Base-by-base conservation (phyloP, 2,113 vertebrate species). In the Cryptoleucopteryx plumbea region DNA sequence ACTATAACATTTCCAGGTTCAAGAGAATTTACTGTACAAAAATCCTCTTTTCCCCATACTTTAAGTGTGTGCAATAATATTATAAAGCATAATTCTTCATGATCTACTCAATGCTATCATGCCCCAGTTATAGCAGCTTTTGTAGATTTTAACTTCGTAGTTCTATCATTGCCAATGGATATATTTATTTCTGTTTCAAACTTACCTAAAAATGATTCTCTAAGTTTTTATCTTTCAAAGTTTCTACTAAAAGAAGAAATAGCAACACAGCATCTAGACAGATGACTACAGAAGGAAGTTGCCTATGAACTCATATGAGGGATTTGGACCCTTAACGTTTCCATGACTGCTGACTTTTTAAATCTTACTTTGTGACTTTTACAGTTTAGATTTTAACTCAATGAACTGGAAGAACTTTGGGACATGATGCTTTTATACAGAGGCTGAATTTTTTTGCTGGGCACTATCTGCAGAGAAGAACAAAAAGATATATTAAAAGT, bases 1-100 rank as follows among this genome's bases (percentile, higher is more conserved):
- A 27, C 93, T 88, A 9, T n/a, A 40, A 20, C 45, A 7, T 84
- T 87, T 19, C 27, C 45, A 90, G 94, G 72, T 90, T 52, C 1
- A 32, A 86, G 82, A 93, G 94, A 97, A 92, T 95, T 95, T 89
- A 8, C 82, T 63, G 79, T 16, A 21, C 43, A 80, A 59, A 94
- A 97, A 97, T 87, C 95, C 10, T 20, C 91, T 97, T 97, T 95
- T 73, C 66, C 70, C 67, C 48, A 34, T 14, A 48, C 85, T 61
- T 19, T 62, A 90, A 86, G 63, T 62, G 25, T 34, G 55, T 7
- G 29, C 62, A 80, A 65, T 67, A 61, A 90, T 36, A 93, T 95
- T 77, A 73, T 50, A 55, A 68, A 96, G 68, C 72, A 56, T 93
- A 95, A 96, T 94, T 95, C 95, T 73, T 34, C 80, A 53, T 89